A percentile compares a stretch with the other conserved stretches of the same genome.
These are phyloP conservation scores for Chiridota heheva DNA, from an alignment of 35 echinoderm and acorn worm species.

Conservation along the genomic window DNA sequence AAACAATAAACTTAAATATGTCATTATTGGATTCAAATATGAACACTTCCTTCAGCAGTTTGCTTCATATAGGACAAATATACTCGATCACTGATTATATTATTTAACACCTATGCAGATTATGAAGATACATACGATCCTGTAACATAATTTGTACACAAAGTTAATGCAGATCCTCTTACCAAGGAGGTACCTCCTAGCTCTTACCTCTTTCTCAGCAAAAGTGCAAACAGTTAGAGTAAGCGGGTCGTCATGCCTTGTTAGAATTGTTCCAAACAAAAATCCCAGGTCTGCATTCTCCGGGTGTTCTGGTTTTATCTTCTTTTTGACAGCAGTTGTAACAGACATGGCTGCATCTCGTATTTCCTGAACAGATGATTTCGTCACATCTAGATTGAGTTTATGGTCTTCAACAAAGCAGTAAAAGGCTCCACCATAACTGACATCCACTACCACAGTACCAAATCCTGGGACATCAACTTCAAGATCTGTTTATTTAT, in stretches of 20 bases:
- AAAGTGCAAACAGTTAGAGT: too few species aligned
- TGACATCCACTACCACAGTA: slow-evolving; percentile 70
- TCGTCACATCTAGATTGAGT: slow-evolving; percentile 28
- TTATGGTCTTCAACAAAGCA: slow-evolving; percentile 48
- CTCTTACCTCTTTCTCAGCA: too few species aligned
- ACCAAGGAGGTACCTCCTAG: too few species aligned
- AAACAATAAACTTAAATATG: too few species aligned
- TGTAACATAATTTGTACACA: too few species aligned
- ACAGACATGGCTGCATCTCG: slow-evolving; percentile 4
- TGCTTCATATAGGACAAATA: too few species aligned
- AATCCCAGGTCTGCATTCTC: slow-evolving; percentile 15
- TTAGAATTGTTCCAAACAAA: slow-evolving; percentile 23
- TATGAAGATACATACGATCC: too few species aligned
- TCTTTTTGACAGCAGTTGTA: slow-evolving; percentile 13
- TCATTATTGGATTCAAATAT: too few species aligned
- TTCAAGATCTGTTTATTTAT: slow-evolving; percentile 50
- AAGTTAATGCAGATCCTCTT: too few species aligned
- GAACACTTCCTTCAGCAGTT: too few species aligned
- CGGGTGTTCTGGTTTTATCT: slow-evolving; percentile 1
- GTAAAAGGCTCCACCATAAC: slow-evolving; percentile 97
- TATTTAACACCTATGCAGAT: too few species aligned
- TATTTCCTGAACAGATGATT: slow-evolving; percentile 14
- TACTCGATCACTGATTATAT: too few species aligned
- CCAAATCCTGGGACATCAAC: slow-evolving; percentile 65
- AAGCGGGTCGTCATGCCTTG: slow-evolving; percentile 14